These are phyloP conservation scores for Mormyrus lacerda DNA, from an alignment of 2,113 vertebrate genomes.

Conservation along the genomic window DNA sequence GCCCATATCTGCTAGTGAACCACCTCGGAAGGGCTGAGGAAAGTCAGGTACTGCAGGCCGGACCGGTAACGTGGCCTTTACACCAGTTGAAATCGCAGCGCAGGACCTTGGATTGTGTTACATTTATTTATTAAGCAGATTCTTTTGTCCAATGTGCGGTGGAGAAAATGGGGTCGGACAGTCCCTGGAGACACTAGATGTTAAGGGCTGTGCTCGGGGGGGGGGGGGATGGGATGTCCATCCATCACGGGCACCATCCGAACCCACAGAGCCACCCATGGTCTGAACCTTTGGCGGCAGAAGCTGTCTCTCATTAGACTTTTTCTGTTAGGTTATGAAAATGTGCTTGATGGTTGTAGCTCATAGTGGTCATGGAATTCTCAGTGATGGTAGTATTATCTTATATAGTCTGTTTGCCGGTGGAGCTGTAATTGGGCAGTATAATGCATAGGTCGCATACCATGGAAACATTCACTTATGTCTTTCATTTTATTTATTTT, in stretches of 20 bases:
- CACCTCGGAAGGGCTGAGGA: not conserved
- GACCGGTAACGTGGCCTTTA: not conserved
- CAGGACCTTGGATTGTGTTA: not conserved
- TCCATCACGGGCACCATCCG: not conserved
- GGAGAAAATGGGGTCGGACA: not conserved
- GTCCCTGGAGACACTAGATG: not conserved
- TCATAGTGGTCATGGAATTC: not conserved
- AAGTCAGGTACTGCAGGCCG: not conserved
- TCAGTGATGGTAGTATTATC: not conserved
- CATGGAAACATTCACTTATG: too few species aligned
- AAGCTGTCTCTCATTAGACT: not conserved
- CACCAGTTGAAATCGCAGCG: not conserved
- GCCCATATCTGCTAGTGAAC: not conserved
- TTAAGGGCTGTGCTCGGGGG: too few species aligned
- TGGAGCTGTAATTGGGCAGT: not conserved
- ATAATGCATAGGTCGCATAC: not conserved
- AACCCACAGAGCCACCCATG: not conserved
- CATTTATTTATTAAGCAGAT: not conserved
- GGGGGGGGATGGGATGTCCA: not conserved
- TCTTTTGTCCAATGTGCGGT: not conserved
- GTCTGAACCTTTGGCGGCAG: not conserved
- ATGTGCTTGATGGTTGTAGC: not conserved
- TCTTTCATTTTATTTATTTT: not conserved
- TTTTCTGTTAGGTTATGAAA: not conserved
- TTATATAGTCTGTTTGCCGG: not conserved